Conservation (phyloP, 1,140 invertebrate species). For the Calycopis cecrops region DNA sequence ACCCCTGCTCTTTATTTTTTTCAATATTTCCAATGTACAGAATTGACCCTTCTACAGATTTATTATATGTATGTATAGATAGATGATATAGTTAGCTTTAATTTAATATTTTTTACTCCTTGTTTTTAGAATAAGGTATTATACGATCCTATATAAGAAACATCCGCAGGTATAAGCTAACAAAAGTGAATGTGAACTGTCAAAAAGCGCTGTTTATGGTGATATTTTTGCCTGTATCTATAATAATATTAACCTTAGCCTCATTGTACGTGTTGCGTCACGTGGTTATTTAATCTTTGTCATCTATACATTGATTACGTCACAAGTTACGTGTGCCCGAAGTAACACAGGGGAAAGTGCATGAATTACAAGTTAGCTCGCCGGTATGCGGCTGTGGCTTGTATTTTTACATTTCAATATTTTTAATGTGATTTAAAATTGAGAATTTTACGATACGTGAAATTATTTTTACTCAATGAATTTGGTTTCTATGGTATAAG, state of each 20-base stretch:
- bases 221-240: neutral
- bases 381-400: slow-evolving; percentile 8
- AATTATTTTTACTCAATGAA: too few species aligned
- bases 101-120: too few species aligned
- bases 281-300: slow-evolving; percentile 44
- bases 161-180: too few species aligned
- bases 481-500: too few species aligned
- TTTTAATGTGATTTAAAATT: neutral
- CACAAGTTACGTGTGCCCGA: slow-evolving; percentile 44
- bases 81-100: too few species aligned
- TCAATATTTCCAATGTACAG: too few species aligned
- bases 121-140: too few species aligned
- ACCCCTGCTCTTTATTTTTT: too few species aligned
- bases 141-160: too few species aligned
- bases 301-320: slow-evolving; percentile 39
- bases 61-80: too few species aligned
- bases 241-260: slow-evolving; percentile 50
- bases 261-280: slow-evolving; percentile 38
- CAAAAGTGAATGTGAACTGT: too few species aligned
- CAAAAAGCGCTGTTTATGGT: neutral
- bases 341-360: slow-evolving; percentile 28
- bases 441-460: neutral
- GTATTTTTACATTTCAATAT: neutral
- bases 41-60: too few species aligned
- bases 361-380: slow-evolving; percentile 21